Evolutionary conservation across 92 coral and sea anemone genomes (phyloP).

Genomic region (Plumapathes pennacea): DNA sequence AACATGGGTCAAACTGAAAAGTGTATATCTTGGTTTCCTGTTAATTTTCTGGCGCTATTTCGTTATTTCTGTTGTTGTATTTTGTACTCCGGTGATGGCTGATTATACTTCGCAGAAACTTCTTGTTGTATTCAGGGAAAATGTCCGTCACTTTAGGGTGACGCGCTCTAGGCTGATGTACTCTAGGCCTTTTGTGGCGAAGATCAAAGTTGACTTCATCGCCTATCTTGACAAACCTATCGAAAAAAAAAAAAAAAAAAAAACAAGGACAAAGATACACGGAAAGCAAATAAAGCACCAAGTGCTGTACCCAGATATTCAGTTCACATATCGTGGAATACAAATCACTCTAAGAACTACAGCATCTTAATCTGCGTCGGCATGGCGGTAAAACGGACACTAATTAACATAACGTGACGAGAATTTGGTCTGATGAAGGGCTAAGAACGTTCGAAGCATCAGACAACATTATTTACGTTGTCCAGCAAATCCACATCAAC

Average conservation of each 20-base stretch:
- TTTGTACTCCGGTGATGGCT: neutral
- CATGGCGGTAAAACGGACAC: too few relatives aligned
- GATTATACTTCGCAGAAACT: constrained; percentile 14
- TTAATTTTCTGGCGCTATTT: neutral
- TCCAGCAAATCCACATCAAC: neutral
- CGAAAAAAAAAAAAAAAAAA: neutral
- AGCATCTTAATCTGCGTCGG: too few relatives aligned
- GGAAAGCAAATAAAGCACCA: neutral
- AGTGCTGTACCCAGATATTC: neutral
- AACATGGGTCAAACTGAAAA: too few relatives aligned
- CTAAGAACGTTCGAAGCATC: too few relatives aligned
- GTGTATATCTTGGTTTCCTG: too few relatives aligned
- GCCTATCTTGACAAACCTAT: constrained; percentile 54
- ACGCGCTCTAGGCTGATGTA: constrained; percentile 1
- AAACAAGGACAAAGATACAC: neutral
- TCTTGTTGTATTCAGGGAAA: constrained; percentile 38
- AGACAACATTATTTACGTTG: too few relatives aligned
- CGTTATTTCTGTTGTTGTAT: neutral
- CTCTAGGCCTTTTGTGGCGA: constrained; percentile 17
- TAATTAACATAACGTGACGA: too few relatives aligned
- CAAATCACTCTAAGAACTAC: too few relatives aligned
- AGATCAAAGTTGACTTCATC: constrained; percentile 13
- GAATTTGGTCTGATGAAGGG: too few relatives aligned
- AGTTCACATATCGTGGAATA: too few relatives aligned
- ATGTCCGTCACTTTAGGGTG: constrained; percentile 12